phyloP scores from a whole-genome alignment of 1,140 invertebrate genomes.

The Lanistes nyassanus region DNA sequence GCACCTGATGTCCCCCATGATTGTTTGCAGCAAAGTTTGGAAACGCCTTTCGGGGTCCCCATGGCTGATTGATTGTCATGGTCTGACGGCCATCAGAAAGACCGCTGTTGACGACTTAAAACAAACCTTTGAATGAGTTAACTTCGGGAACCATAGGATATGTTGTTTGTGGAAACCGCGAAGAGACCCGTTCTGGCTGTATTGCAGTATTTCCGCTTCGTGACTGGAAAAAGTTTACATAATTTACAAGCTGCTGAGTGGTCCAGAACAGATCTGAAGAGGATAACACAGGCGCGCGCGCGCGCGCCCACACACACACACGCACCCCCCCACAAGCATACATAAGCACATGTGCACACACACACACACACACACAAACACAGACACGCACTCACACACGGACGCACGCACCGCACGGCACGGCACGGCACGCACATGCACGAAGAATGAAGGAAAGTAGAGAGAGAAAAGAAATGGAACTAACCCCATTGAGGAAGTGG shows the following conservation, averaged over 20 bases:
- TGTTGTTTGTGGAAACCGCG: neutral
- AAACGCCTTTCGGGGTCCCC: no score
- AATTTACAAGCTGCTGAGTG: neutral
- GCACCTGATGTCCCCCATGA: no score
- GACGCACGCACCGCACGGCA: neutral
- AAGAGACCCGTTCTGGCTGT: neutral
- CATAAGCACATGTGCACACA: neutral
- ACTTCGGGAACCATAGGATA: neutral
- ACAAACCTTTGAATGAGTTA: neutral
- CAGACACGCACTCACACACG: constrained; percentile 10
- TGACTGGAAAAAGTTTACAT: neutral
- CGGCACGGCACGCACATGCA: neutral
- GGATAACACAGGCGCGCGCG: constrained; percentile 5
- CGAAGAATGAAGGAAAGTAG: neutral
- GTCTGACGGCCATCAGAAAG: no score
- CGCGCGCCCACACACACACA: constrained; percentile 13
- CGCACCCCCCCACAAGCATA: neutral
- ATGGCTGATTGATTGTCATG: no score
- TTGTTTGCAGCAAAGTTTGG: no score
- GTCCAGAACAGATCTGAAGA: neutral
- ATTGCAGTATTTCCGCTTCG: neutral
- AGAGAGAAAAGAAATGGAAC: neutral
- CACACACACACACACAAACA: neutral
- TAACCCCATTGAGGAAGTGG: neutral
- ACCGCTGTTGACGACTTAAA: no score